Evolutionary conservation across 2,113 vertebrate species (phyloP), one percentile per base, ranked within the genome.

Genomic region (Gobius niger): DNA sequence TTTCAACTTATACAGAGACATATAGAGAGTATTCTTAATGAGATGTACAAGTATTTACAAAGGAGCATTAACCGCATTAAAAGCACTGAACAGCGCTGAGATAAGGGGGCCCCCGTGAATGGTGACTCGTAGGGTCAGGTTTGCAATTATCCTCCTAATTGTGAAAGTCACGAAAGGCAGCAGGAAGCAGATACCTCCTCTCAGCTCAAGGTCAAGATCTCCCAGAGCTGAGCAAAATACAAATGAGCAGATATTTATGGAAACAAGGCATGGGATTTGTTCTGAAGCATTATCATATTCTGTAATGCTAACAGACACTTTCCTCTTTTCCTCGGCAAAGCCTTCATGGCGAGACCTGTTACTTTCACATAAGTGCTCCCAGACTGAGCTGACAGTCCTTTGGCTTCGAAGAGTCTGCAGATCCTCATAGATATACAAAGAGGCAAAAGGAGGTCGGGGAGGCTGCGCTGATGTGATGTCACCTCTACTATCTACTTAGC

Each of bases 201-300:
- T 78, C 74, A 86, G 74, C 79, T 85, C 85, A 86, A 88, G 82
- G 86, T 86, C 86, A 87, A 82, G 62, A 47, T 66, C 65, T 87
- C 72, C 83, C 75, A 51, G 72, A 80, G 82, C 78, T 9, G 14
- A 53, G 75, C 78, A 87, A 88, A 56, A 86, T 83, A 76, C 73
- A 85, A 82, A 86, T 86, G 77, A 85, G 84, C 64, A 77, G 64
- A 82, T 86, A 82, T 87, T 88, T 86, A 85, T 88, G 82, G 87
- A 88, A 86, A 76, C 53, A 59, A 66, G 68, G 75, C 40, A 54
- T 73, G 68, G 67, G 75, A 81, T 79, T 76, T 83, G 65, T 84
- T 80, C 76, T 81, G 73, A 78, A 77, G 76, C 67, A 83, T 78
- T 69, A 72, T 63, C 65, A 67, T 74, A 74, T 63, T 74, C 65